These are phyloP conservation scores for Ornithoptera alexandrae DNA, from an alignment of 2,888 invertebrate species.

Conservation along the genomic window DNA sequence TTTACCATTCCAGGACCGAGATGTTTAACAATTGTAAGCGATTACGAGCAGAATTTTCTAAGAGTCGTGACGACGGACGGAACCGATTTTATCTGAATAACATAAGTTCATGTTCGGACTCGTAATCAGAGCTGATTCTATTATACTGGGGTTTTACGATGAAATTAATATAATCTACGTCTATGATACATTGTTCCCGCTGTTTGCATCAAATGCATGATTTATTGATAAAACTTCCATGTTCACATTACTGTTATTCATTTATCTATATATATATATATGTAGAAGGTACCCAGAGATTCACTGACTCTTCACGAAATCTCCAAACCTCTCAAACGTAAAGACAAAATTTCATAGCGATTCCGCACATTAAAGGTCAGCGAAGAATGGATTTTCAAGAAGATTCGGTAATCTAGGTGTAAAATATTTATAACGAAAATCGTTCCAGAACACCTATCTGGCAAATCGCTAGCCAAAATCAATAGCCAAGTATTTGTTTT, in stretches of 20 bases:
- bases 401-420: no score
- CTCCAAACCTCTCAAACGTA: no score
- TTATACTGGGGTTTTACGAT: not conserved
- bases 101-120: conserved; percentile 1
- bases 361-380: no score
- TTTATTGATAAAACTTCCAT: not conserved
- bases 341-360: no score
- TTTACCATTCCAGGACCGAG: conserved; percentile 35
- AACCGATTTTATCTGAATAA: conserved; percentile 7
- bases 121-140: not conserved
- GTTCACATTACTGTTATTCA: not conserved
- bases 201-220: not conserved
- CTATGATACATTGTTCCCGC: not conserved
- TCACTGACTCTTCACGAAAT: no score
- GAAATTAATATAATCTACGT: not conserved
- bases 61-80: conserved; percentile 36
- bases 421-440: no score
- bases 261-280: not conserved
- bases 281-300: no score
- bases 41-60: conserved; percentile 36
- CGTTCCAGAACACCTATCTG: no score
- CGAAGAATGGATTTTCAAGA: no score
- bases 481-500: no score
- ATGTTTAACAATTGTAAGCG: conserved; percentile 34
- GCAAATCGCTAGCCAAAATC: no score